Conservation (phyloP, 1,140 invertebrate genomes). For the Drosophila chauvacae region DNA sequence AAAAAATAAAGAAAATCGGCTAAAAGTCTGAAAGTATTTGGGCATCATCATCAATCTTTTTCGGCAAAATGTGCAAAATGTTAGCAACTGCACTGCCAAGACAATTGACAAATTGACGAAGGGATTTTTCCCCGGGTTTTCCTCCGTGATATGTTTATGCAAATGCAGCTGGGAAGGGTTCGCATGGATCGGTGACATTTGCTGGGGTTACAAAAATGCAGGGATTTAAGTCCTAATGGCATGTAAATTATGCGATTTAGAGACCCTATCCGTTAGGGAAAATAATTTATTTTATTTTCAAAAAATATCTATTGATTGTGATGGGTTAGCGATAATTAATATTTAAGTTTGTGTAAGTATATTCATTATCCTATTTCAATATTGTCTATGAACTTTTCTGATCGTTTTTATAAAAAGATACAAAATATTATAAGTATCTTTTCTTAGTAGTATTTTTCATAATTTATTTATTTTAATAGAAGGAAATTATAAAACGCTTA, state of each 20-base stretch:
- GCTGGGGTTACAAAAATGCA: not conserved
- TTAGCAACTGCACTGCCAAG: slow-evolving; percentile 46
- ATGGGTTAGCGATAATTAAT: not conserved
- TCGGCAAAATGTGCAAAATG: slow-evolving; percentile 25
- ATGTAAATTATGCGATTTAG: not conserved
- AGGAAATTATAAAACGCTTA: no score
- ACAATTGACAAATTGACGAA: slow-evolving; percentile 57
- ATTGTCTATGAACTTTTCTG: not conserved
- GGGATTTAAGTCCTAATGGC: not conserved
- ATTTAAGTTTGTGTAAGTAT: not conserved
- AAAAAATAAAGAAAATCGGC: slow-evolving; percentile 21
- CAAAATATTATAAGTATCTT: no score
- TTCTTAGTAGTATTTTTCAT: no score
- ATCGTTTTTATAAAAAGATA: not conserved
- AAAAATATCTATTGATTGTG: not conserved
- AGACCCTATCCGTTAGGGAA: not conserved
- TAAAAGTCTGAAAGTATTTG: slow-evolving; percentile 52
- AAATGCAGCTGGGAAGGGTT: slow-evolving; percentile 36
- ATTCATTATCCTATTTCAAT: not conserved
- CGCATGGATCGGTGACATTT: not conserved
- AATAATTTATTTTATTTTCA: not conserved
- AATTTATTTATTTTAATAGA: not conserved
- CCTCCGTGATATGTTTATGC: slow-evolving; percentile 36
- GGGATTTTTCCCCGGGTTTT: slow-evolving; percentile 14
- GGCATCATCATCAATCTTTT: slow-evolving; percentile 54